Base-by-base conservation (phyloP, 1,140 invertebrate genomes). In the Papilio machaon region DNA sequence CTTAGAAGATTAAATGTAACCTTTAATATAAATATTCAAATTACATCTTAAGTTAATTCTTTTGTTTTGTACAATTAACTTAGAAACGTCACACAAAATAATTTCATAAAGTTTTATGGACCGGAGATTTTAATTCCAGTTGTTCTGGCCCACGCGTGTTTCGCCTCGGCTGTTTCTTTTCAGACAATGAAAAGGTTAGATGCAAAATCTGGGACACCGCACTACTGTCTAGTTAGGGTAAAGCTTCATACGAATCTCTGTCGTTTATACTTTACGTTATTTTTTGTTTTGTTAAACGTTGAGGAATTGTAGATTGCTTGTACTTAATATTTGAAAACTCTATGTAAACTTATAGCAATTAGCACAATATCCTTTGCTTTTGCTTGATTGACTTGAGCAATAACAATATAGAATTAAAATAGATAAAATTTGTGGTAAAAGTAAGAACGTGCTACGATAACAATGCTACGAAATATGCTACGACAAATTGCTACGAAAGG, bases 111-210 rank as follows among this genome's bases (percentile, higher is more conserved):
- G 11, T 67, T 79, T 67, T 23, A 35, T 64, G 38, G 35, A 46
- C 52, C 76, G 35, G 52, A 52, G 77, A 64, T 79, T 79, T 79
- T 79, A 79, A 79, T 79, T 78, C 54, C 35, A 47, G 58, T 67
- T 67, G 35, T 43, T 79, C 77, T 58, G 77, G 60, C 58, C 60
- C 46, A n/a, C 77, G 60, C 58, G 23, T 79, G 38, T 23, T 47
- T 54, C 58, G 54, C 58, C 11, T 23, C 54, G 58, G 77, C 54
- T 60, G 30, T n/a, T 8, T 79, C 77, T 79, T 79, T 79, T 79
- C 77, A 79, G 77, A 79, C 77, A 79, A 79, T 79, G 77, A 79
- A 79, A 79, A 79, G 77, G 77, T 79, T 79, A 79, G 77, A 67
- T 79, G 77, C 54, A 23, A 79, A 79, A 79, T 79, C 77, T 79